Evolutionary conservation across 2,113 vertebrate genomes (phyloP), one percentile per base, ranked within the genome.

Genomic region (Azemiops feae): DNA sequence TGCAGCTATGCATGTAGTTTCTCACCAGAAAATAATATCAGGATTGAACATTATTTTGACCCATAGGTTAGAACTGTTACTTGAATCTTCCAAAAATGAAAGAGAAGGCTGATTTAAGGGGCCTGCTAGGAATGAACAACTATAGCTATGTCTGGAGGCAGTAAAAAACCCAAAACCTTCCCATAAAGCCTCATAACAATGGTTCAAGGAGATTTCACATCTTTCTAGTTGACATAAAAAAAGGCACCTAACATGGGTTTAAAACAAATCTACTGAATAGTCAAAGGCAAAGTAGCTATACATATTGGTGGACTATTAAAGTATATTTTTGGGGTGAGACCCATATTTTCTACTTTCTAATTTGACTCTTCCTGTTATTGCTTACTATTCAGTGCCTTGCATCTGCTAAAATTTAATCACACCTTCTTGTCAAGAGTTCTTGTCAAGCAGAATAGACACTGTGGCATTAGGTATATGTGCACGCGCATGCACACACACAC

Each of bases 371-470:
- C 81, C 92, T 85, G 45, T 43, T 0, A 0, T 89, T 87, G 91
- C 81, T 92, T 74, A 54, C 43, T 0, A 0, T 89, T 91, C 2
- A 27, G 30, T 30, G 69, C 45, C 1, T 57, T 91, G 88, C 92
- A 58, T 25, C 39, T 91, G 64, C 74, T 45, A 7, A 50, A 92
- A 22, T 3, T 94, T 57, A 47, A 5, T 91, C 3, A 5, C 91
- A 64, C 9, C 20, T n/a, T 4, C 86, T 89, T 55, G 23, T 91
- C 47, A 34, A 74, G 52, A 93, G 8, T n/a, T 45, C 10, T 58
- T 91, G 27, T 58, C 95, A 89, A 87, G 89, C 86, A 88, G 93
- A 93, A 94, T 57, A 95, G 57, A 14, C 91, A 27, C 64, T 0
- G 0, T 89, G 34, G 91, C 85, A 95, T 90, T 89, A 91, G 87